These are phyloP conservation scores for Drosophila pandora DNA, from an alignment of 1,140 invertebrate genomes.

Conservation along the genomic window DNA sequence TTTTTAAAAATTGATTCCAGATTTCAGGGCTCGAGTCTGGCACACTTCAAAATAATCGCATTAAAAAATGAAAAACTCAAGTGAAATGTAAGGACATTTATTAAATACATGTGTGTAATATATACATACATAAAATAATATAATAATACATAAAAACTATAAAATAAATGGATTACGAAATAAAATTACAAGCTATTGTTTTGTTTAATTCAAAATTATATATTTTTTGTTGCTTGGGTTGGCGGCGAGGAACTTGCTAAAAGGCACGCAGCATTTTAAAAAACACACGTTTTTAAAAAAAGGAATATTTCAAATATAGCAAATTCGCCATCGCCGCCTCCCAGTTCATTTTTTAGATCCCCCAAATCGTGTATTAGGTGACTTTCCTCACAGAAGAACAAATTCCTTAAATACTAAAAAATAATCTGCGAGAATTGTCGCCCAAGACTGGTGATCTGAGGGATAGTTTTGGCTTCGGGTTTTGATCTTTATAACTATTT, in stretches of 20 bases:
- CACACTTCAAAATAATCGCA: slow-evolving; percentile 49
- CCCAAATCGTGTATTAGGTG: slow-evolving; percentile 24
- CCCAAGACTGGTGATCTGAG: slow-evolving; percentile 2
- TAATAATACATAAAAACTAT: slow-evolving; percentile 57
- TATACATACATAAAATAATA: slow-evolving; percentile 58
- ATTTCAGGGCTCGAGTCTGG: slow-evolving; percentile 34
- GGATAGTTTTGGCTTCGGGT: slow-evolving; percentile 29
- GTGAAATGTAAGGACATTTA: slow-evolving; percentile 68
- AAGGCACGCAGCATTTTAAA: slow-evolving; percentile 83
- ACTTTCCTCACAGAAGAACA: slow-evolving; percentile 47
- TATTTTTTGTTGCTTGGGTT: slow-evolving; percentile 9
- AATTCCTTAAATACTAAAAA: slow-evolving; percentile 76
- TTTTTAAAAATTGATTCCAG: slow-evolving; percentile 26
- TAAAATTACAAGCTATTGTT: slow-evolving; percentile 57
- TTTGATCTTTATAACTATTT: slow-evolving; percentile 10
- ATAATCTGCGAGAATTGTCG: slow-evolving; percentile 55
- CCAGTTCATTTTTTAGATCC: slow-evolving; percentile 2
- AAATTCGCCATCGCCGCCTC: slow-evolving; percentile 46
- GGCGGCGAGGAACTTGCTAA: slow-evolving; percentile 70
- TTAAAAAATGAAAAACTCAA: slow-evolving; percentile 49
- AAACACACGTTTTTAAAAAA: slow-evolving; percentile 82
- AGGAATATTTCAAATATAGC: slow-evolving; percentile 69
- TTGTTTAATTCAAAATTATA: slow-evolving; percentile 24
- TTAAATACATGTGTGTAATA: slow-evolving; percentile 47
- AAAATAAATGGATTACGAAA: slow-evolving; percentile 45